Evolutionary conservation across 2,113 vertebrate genomes (phyloP), one percentile per base, ranked within the genome.

Genomic region (Bostrychus sinensis): DNA sequence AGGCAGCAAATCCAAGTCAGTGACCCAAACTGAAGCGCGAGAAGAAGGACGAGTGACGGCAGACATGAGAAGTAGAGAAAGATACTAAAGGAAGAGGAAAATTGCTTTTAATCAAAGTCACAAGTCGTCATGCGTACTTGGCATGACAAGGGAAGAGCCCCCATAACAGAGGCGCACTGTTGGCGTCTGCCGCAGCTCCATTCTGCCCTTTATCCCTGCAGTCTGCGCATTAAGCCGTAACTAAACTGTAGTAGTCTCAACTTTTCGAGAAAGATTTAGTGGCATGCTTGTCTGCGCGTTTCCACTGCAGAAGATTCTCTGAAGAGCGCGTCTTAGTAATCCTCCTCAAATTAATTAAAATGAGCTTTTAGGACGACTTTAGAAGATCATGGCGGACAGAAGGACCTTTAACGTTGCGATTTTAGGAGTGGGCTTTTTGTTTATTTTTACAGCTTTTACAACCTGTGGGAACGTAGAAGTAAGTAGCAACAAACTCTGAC

Each of bases 381-480:
- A 7, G 17, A 16, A 42, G 26, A 69, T 16, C 38, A 93, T 93
- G 92, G 89, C 88, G 48, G 91, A 93, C 78, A 67, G 71, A n/a
- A 80, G 91, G 78, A 90, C 87, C 8, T 88, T 89, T 62, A 93
- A 93, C 77, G 91, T 93, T 62, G 87, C 93, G 11, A 30, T 92
- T 77, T 71, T 93, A 77, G 92, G 93, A 56, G 56, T 93, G 26
- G 91, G 91, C 0, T 93, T 93, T 83, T 17, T 93, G 66, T 75
- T 93, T 1, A 81, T 93, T 70, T 93, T 93, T 32, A 92, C 91
- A 32, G 92, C 93, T 3, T 93, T 93, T 76, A 93, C 91, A 20
- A 93, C 93, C 1, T 92, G 91, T 62, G 93, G 91, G 13, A 93
- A 93, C 78, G 56, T 93, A 22, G 91, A 92, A 80, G 91, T 93